These are phyloP conservation scores for Erethizon dorsatum DNA, from an alignment of 2,797 vertebrate genomes.

Conservation along the genomic window DNA sequence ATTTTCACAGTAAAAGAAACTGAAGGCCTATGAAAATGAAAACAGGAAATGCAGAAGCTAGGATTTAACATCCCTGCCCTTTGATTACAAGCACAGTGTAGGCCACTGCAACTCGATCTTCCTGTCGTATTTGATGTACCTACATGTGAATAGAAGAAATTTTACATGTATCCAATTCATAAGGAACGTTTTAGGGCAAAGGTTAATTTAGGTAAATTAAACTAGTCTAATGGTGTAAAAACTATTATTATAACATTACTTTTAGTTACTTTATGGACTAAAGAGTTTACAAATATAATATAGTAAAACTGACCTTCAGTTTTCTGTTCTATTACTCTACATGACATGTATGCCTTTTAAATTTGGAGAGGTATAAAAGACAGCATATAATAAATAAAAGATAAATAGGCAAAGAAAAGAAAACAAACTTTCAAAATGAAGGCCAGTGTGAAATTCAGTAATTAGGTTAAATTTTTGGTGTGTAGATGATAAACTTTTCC, in stretches of 20 bases:
- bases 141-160: not conserved
- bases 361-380: not conserved
- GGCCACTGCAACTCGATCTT: not conserved
- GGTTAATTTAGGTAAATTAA: not conserved
- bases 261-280: not conserved
- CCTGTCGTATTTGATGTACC: not conserved
- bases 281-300: not conserved
- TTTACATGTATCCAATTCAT: not conserved
- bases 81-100: too few species aligned
- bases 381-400: not conserved
- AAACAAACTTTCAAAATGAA: not conserved
- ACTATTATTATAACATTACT: not conserved
- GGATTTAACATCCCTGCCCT: not conserved
- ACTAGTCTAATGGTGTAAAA: not conserved
- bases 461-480: not conserved
- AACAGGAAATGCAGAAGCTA: not conserved
- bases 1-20: conserved; percentile 42
- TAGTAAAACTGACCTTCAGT: not conserved
- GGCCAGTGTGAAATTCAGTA: not conserved
- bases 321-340: not conserved
- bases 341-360: not conserved
- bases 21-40: not conserved
- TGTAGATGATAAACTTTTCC: not conserved
- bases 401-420: not conserved
- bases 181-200: conserved; percentile 5